phyloP scores from a whole-genome alignment of 1,140 invertebrate genomes.

The Ladona fulva region DNA sequence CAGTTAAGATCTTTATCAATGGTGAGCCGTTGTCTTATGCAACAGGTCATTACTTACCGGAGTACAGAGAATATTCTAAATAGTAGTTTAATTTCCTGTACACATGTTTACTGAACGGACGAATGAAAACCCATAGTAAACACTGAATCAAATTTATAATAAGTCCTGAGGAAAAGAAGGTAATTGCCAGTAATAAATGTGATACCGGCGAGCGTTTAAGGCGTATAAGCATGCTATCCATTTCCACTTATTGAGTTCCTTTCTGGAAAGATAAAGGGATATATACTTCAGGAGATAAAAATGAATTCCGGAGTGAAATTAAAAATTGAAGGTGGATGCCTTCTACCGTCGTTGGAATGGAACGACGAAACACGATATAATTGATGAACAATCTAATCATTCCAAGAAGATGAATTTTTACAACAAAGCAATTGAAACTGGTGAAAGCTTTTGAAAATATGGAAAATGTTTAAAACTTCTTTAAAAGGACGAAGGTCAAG shows the following conservation, averaged over 20 bases:
- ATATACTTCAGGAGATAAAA: not conserved
- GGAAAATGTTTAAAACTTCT: not conserved
- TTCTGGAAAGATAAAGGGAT: not conserved
- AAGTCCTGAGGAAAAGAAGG: constrained; percentile 81
- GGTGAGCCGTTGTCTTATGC: too few relatives aligned
- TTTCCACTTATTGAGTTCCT: not conserved
- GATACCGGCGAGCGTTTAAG: constrained; percentile 52
- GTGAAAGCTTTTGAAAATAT: not conserved
- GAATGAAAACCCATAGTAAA: constrained; percentile 62
- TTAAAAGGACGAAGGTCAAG: not conserved
- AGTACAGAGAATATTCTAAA: constrained; percentile 78
- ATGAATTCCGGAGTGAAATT: not conserved
- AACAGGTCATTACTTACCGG: constrained; percentile 62
- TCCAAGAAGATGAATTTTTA: not conserved
- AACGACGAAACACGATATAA: not conserved
- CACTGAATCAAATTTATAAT: constrained; percentile 75
- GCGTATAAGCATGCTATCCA: not conserved
- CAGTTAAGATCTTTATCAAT: not conserved
- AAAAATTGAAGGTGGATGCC: not conserved
- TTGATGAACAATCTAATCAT: not conserved
- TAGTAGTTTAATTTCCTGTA: constrained; percentile 90
- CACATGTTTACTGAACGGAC: constrained; percentile 60
- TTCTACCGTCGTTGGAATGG: too few relatives aligned
- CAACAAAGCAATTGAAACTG: not conserved
- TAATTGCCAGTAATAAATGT: constrained; percentile 76